These are phyloP conservation scores for Drosophila quadrilineata DNA, from an alignment of 1,140 invertebrate species.

Conservation along the genomic window DNA sequence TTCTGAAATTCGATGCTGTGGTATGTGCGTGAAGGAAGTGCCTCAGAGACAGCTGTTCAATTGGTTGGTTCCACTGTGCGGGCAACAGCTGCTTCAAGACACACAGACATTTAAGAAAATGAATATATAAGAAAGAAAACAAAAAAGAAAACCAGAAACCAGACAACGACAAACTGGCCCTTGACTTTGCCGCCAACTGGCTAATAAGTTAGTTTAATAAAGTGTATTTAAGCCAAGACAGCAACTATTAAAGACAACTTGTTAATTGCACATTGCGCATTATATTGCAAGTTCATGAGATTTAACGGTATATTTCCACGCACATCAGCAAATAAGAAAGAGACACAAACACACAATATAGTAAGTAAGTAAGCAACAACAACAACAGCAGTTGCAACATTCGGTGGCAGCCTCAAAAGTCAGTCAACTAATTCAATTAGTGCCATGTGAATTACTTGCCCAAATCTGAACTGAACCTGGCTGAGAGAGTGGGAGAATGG, in stretches of 20 bases:
- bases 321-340: conserved; percentile 5
- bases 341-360: too few relatives aligned
- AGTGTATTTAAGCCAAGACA: conserved; percentile 17
- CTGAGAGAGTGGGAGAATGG: not conserved
- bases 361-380: too few relatives aligned
- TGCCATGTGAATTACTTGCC: conserved; percentile 70
- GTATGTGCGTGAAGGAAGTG: conserved; percentile 35
- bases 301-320: conserved; percentile 56
- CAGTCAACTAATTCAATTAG: conserved; percentile 75
- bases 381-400: conserved; percentile 17
- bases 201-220: conserved; percentile 41
- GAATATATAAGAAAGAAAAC: too few relatives aligned
- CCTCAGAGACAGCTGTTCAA: conserved; percentile 54
- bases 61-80: conserved; percentile 26
- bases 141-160: conserved; percentile 5
- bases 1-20: conserved; percentile 35
- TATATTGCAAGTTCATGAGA: conserved; percentile 58
- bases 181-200: conserved; percentile 16
- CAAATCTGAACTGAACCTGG: conserved; percentile 39
- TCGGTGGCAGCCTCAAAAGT: conserved; percentile 49
- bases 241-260: conserved; percentile 38
- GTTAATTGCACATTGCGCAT: conserved; percentile 74
- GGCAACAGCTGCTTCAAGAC: conserved; percentile 44
- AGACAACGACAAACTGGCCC: conserved; percentile 5
- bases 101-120: too few relatives aligned